phyloP scores from a whole-genome alignment of 2,113 vertebrate genomes.

The Pterocles burchelli region DNA sequence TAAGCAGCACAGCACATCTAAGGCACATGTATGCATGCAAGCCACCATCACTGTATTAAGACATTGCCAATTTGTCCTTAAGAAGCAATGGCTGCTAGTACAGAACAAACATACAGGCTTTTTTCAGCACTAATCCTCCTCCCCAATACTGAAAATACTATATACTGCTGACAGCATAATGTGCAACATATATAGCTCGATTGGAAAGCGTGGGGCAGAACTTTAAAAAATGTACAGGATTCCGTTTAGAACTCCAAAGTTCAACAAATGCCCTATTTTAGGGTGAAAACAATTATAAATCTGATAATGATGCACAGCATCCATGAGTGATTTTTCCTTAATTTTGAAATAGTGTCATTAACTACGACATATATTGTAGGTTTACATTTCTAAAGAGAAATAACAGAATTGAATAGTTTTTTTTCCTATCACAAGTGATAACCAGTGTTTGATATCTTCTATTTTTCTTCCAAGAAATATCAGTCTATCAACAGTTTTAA shows the following conservation, averaged over 20 bases:
- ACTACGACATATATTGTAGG: constrained; percentile 81
- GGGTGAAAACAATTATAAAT: constrained; percentile 83
- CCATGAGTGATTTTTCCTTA: constrained; percentile 78
- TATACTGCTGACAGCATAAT: constrained; percentile 68
- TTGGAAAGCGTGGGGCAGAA: constrained; percentile 79
- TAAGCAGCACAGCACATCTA: constrained; percentile 79
- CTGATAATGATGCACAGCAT: constrained; percentile 86
- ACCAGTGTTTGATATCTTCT: constrained; percentile 80
- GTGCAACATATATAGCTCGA: constrained; percentile 74
- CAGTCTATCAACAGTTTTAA: constrained; percentile 81
- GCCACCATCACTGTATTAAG: constrained; percentile 70
- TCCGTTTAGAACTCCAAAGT: constrained; percentile 85
- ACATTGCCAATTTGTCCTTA: constrained; percentile 46
- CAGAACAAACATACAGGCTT: constrained; percentile 60
- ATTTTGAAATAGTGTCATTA: constrained; percentile 80
- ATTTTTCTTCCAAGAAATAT: constrained; percentile 85
- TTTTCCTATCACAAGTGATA: constrained; percentile 85
- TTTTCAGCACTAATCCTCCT: constrained; percentile 68
- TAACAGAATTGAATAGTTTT: constrained; percentile 78
- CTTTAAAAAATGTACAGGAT: constrained; percentile 79
- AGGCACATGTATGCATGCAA: constrained; percentile 79
- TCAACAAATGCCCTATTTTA: constrained; percentile 87
- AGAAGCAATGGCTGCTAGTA: constrained; percentile 66
- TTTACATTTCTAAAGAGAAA: constrained; percentile 88
- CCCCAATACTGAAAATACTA: constrained; percentile 68